Base-by-base conservation (phyloP, 2,888 invertebrate species). In the Drosophila monieri region DNA sequence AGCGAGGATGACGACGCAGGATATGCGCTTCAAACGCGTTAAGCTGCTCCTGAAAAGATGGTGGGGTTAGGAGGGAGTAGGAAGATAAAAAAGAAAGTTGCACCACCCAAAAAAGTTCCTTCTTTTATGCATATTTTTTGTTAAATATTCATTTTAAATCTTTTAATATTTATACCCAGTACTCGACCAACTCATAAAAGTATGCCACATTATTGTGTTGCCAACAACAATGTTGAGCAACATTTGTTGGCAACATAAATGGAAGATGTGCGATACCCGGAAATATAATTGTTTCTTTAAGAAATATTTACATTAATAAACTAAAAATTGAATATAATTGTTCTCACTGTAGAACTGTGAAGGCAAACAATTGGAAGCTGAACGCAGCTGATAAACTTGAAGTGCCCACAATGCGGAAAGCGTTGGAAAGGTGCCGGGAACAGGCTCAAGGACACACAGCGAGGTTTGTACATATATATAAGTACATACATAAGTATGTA, bases 21-120 rank as follows among this genome's bases (percentile, higher is more conserved):
- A 75, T 83, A 77, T 85, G 85, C 83, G 76, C 77, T 70, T 56
- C 44, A 65, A 58, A 44, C 60, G 60, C 60, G 60, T 61, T 61
- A 47, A 60, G 60, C 60, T 47, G 47, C 35, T 6, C 6, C 30
- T 18, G 32, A 43, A 53, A 54, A 30, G 35, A 44, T 14, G 30
- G 2, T 0, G 10, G 30, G 8, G 21, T 15, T 9, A 9, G 6
- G 12, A 12, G 18, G 9, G 30, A 12, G 12, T 23, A n/a, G 14
- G 6, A 5, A 3, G 21, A 9, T 25, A 35, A 9, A 35, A 39
- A 37, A 46, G 32, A 30, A 46, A 47, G 35, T 14, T 43, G 3
- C 8, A 39, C 27, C 8, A 39, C 27, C 9, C 9, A 14, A 39
- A 39, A 39, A 39, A n/a, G 2, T 3, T 18, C 18, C 9, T 9